A percentile compares a stretch with the other conserved stretches of the same genome.
These are phyloP conservation scores for Corbicula japonica DNA, from an alignment of 2,888 invertebrate species.

Conservation along the genomic window DNA sequence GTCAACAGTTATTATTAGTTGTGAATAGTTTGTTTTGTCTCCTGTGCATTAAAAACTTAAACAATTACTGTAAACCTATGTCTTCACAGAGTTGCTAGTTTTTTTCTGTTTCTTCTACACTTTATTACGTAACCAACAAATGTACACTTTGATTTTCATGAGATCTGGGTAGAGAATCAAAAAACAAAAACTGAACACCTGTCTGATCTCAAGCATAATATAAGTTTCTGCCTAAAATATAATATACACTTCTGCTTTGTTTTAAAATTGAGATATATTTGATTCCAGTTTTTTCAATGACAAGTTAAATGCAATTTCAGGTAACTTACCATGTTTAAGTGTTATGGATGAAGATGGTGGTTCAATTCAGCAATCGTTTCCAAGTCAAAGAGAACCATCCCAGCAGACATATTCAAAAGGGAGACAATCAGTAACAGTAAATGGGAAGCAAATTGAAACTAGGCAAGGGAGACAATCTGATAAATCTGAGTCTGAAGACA, in stretches of 20 bases:
- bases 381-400: neutral
- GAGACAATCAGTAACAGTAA: too few species aligned
- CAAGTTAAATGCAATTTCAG: neutral
- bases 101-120: too few species aligned
- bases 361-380: neutral
- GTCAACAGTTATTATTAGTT: too few species aligned
- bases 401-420: neutral
- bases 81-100: too few species aligned
- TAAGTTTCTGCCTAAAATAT: neutral
- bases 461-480: neutral
- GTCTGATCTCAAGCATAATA: neutral
- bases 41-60: too few species aligned
- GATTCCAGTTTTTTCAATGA: neutral
- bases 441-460: neutral
- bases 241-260: neutral
- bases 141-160: neutral
- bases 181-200: neutral
- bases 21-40: too few species aligned
- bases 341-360: conserved; percentile 1
- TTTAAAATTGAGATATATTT: neutral
- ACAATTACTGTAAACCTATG: too few species aligned
- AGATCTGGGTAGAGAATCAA: neutral
- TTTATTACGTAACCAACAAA: neutral
- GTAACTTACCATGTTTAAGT: conserved; percentile 23
- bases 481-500: conserved; percentile 1